These are phyloP conservation scores for Nephrotoma flavescens DNA, from an alignment of 2,888 invertebrate genomes.

Conservation along the genomic window DNA sequence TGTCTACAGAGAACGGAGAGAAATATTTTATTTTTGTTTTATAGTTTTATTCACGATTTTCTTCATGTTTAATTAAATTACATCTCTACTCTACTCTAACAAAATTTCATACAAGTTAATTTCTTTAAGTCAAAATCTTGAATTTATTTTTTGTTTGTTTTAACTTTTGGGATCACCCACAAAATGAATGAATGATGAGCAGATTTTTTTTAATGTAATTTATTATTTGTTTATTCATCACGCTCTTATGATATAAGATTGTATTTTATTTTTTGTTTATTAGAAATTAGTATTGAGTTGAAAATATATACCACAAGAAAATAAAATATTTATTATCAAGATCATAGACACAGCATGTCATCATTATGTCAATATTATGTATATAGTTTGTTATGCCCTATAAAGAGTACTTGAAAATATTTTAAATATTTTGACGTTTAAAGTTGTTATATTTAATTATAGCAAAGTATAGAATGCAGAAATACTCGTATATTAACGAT, in stretches of 20 bases:
- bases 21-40: background rate
- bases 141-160: background rate
- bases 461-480: too few relatives aligned
- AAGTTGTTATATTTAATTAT: too few relatives aligned
- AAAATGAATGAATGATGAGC: background rate
- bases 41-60: background rate
- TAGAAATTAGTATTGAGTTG: background rate
- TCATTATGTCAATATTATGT: background rate
- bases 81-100: background rate
- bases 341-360: background rate
- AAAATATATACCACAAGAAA: background rate
- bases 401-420: background rate
- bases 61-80: background rate
- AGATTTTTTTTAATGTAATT: background rate
- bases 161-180: background rate
- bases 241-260: background rate
- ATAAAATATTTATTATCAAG: background rate
- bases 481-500: too few relatives aligned
- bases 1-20: background rate
- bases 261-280: background rate
- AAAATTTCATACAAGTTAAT: background rate
- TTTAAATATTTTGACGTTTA: background rate
- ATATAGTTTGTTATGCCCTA: background rate
- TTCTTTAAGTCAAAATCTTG: background rate
- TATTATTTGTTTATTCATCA: background rate